Conservation (phyloP, 2,888 invertebrate genomes). For the Synergus gifuensis region DNA sequence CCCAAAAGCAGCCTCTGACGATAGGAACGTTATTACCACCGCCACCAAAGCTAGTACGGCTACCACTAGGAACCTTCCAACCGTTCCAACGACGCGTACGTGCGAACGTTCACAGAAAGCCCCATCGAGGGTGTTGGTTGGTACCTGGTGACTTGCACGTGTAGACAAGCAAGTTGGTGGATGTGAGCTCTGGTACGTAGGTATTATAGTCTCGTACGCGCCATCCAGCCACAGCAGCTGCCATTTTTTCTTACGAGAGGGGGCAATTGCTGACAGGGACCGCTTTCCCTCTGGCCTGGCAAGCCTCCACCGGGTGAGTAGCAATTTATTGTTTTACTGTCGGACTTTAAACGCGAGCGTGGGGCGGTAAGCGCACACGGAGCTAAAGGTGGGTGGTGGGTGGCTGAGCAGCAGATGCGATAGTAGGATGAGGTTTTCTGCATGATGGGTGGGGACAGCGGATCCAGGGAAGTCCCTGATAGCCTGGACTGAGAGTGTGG, state of each 20-base stretch:
- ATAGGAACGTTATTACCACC: conserved; percentile 47
- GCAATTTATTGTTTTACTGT: conserved; percentile 75
- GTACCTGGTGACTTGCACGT: conserved; percentile 68
- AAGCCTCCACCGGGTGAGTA: conserved; percentile 61
- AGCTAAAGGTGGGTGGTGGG: conserved; percentile 56
- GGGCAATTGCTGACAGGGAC: conserved; percentile 76
- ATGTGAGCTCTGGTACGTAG: conserved; percentile 51
- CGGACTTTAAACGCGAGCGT: conserved; percentile 63
- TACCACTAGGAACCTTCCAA: conserved; percentile 45
- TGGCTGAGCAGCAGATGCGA: conserved; percentile 56
- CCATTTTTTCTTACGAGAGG: conserved; percentile 78
- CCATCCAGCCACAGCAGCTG: conserved; percentile 80
- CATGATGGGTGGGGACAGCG: conserved; percentile 46
- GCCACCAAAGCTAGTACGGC: conserved; percentile 42
- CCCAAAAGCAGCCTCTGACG: conserved; percentile 48
- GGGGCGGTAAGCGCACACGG: conserved; percentile 51
- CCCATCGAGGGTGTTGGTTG: conserved; percentile 60
- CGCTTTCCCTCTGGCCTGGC: conserved; percentile 69
- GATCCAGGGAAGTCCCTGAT: conserved; percentile 49
- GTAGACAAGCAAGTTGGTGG: conserved; percentile 64
- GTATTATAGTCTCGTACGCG: conserved; percentile 67
- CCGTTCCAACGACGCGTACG: conserved; percentile 44
- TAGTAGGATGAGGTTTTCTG: conserved; percentile 47
- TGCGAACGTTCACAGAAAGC: conserved; percentile 50
- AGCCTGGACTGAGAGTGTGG: not conserved